These are phyloP conservation scores for Ancistrus triradiatus DNA, from an alignment of 2,113 vertebrate genomes.

Conservation along the genomic window DNA sequence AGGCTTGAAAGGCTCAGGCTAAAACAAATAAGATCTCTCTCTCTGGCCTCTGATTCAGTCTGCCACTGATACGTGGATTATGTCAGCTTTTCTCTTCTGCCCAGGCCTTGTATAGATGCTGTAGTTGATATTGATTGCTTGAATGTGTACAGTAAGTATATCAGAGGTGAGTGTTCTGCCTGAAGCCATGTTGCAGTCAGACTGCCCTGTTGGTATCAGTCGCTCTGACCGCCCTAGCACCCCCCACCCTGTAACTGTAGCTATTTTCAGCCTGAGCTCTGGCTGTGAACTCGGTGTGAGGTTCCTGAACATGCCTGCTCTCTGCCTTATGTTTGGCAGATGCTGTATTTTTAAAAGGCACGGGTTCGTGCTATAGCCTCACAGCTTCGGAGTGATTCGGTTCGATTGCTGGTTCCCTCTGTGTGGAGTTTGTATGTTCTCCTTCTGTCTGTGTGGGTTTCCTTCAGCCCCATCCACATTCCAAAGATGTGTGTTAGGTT, in stretches of 20 bases:
- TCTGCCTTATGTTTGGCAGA: too few species aligned
- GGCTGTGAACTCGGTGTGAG: conserved; percentile 37
- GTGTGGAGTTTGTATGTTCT: too few species aligned
- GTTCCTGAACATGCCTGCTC: conserved; percentile 35
- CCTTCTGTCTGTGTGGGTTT: too few species aligned
- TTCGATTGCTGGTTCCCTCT: too few species aligned
- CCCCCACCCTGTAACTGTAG: conserved; percentile 38
- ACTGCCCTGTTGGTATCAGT: conserved; percentile 23
- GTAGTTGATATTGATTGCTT: conserved; percentile 28
- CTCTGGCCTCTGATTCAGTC: background rate
- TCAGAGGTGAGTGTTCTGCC: conserved; percentile 25
- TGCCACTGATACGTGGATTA: conserved; percentile 4
- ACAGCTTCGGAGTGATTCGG: too few species aligned
- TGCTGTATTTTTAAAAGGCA: too few species aligned
- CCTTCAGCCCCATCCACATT: too few species aligned
- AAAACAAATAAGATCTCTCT: background rate
- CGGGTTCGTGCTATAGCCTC: too few species aligned
- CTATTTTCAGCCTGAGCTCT: conserved; percentile 44
- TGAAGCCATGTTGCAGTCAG: conserved; percentile 8
- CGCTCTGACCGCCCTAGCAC: conserved; percentile 34
- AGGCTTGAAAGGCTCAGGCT: background rate
- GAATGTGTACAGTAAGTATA: conserved; percentile 25
- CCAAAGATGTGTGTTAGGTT: too few species aligned
- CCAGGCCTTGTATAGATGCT: conserved; percentile 11
- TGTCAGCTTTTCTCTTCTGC: background rate